Evolutionary conservation across 2,797 vertebrate species (phyloP).

Genomic region (Alectoris magna): DNA sequence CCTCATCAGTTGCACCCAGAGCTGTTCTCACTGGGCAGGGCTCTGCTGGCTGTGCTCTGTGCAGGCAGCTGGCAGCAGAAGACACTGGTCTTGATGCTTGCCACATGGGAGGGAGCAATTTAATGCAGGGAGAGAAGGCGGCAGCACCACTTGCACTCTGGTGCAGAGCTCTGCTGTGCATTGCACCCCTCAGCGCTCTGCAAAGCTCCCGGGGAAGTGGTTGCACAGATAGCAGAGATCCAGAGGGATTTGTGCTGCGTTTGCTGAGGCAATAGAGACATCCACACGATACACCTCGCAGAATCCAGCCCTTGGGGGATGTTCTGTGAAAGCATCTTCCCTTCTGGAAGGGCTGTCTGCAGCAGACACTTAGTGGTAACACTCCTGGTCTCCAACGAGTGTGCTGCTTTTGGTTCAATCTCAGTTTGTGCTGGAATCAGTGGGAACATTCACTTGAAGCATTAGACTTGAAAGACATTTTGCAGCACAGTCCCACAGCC

Average conservation of each 20-base stretch:
- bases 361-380: fast-evolving
- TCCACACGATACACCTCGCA: too few species aligned
- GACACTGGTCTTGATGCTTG: fast-evolving
- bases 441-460: background rate
- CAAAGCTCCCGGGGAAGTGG: background rate
- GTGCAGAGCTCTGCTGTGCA: fast-evolving
- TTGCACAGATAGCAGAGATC: background rate
- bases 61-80: background rate
- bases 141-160: background rate
- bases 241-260: background rate
- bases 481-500: background rate
- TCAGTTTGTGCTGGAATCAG: background rate
- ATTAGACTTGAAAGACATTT: background rate
- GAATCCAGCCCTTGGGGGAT: background rate
- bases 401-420: fast-evolving
- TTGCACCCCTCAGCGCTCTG: background rate
- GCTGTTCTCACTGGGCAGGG: background rate
- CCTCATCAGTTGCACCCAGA: fast-evolving
- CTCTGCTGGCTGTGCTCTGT: background rate
- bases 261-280: background rate
- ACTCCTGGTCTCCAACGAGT: background rate
- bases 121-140: background rate
- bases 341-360: background rate
- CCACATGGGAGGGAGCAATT: background rate
- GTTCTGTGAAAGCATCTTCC: background rate